A percentile compares a stretch with the other conserved stretches of the same genome.
Conservation (phyloP, 2,888 invertebrate genomes). For the Hypsopygia costalis region DNA sequence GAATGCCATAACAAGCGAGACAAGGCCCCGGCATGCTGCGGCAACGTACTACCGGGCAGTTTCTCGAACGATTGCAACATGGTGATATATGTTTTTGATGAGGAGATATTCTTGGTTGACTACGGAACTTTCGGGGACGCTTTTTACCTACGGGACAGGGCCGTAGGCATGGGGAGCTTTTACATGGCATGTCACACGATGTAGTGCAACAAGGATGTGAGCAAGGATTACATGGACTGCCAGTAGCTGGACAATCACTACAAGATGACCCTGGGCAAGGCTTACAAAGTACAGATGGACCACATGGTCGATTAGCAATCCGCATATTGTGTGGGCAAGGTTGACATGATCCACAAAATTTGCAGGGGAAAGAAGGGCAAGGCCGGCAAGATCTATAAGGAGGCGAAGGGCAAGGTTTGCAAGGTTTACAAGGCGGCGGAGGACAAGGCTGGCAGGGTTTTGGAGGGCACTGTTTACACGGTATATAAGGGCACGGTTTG, state of each 20-base stretch:
- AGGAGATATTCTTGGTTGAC: slow-evolving; percentile 49
- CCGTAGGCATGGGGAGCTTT: slow-evolving; percentile 50
- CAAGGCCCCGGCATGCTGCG: slow-evolving; percentile 52
- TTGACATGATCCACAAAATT: slow-evolving; percentile 11
- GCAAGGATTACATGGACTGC: slow-evolving; percentile 12
- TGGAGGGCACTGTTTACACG: slow-evolving; percentile 18
- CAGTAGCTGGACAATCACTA: background rate
- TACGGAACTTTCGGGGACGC: slow-evolving; percentile 38
- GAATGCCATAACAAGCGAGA: slow-evolving; percentile 26
- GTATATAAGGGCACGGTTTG: slow-evolving; percentile 11
- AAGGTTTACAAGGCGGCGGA: slow-evolving; percentile 6
- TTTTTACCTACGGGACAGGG: slow-evolving; percentile 53
- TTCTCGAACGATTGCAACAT: slow-evolving; percentile 49
- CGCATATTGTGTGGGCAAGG: background rate
- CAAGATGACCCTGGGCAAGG: slow-evolving; percentile 19
- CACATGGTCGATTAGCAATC: background rate
- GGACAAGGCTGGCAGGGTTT: slow-evolving; percentile 23
- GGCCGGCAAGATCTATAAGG: slow-evolving; percentile 18
- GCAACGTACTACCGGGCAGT: slow-evolving; percentile 52
- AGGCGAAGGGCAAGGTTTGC: slow-evolving; percentile 12
- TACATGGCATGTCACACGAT: slow-evolving; percentile 37
- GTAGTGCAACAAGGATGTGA: slow-evolving; percentile 16
- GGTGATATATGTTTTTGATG: slow-evolving; percentile 54
- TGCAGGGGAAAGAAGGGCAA: background rate
- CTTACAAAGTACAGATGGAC: slow-evolving; percentile 10